Evolutionary conservation across 2,797 vertebrate species (phyloP), one percentile per base, ranked within the genome.

Genomic region (Myoxocephalus aenaeus): DNA sequence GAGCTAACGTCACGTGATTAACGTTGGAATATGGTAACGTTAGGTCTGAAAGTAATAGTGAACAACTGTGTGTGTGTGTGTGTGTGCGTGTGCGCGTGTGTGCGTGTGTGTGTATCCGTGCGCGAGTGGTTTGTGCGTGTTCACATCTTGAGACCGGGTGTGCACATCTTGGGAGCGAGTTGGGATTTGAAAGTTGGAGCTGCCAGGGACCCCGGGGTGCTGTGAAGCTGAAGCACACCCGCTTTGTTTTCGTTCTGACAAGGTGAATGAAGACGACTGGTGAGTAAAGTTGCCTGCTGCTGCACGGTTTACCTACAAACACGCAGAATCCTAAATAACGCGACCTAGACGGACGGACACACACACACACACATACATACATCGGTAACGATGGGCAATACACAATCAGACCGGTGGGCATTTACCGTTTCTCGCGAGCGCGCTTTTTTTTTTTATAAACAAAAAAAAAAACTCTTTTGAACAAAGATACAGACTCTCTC

Each of bases 111-210:
- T 34, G 40, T 54, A 7, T 62, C 14, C 25, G 54, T 53, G 50
- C n/a, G 50, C n/a, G 50, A 22, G 50, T 53, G 11, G 18, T 2
- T 6, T 11, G n/a, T 7, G 84, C 79, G 70, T 50, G 5, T 22
- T 25, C 22, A 12, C 50, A 53, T 53, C 7, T 50, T 50, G 46
- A 50, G 46, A 50, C 20, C 42, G 40, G 40, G 70, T 44, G 14
- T 18, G 12, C 18, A 8, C 46, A 50, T 50, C 4, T 53, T 25
- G 50, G 9, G n/a, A 22, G 17, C 8, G 54, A 65, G 73, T 70
- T 85, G n/a, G 46, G 50, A 70, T 89, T 78, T 80, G 48, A 75
- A 82, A 89, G 67, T 86, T 83, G 65, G 40, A 83, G 70, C 57
- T 59, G 65, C 34, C 20, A 32, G 59, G 25, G 57, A 67, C 6